Evolutionary conservation across 2,113 vertebrate genomes (phyloP).

Genomic region (Brachypteracias leptosomus): DNA sequence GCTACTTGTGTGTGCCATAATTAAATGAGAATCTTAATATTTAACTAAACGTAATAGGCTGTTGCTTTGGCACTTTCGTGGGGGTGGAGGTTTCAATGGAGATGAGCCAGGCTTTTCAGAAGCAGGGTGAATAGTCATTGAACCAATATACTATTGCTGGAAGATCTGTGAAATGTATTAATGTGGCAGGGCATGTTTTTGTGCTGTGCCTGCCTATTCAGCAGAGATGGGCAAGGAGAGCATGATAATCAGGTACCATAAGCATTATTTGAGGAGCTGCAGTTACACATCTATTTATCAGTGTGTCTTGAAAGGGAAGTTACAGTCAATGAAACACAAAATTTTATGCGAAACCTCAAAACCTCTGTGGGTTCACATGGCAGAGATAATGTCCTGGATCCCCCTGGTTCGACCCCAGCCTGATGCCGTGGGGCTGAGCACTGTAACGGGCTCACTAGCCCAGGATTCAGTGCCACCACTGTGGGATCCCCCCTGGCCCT

Average conservation of each 20-base stretch:
- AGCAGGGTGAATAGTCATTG: background rate
- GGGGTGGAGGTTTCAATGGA: slow-evolving; percentile 51
- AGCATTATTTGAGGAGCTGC: background rate
- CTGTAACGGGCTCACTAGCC: background rate
- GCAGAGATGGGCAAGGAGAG: background rate
- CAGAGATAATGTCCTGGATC: background rate
- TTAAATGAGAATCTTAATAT: slow-evolving; percentile 80
- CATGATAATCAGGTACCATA: background rate
- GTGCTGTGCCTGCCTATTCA: background rate
- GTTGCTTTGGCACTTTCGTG: slow-evolving; percentile 55
- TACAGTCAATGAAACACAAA: background rate
- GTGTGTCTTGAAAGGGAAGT: background rate
- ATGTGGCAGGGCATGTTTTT: background rate
- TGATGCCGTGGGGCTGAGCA: background rate
- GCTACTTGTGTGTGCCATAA: slow-evolving; percentile 76
- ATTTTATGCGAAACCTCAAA: background rate
- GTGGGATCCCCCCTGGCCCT: background rate
- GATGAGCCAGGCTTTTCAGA: slow-evolving; percentile 46
- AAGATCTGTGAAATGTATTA: background rate
- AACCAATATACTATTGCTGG: background rate
- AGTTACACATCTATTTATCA: background rate
- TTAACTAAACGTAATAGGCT: slow-evolving; percentile 76
- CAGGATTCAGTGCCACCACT: background rate
- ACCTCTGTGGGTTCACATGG: background rate
- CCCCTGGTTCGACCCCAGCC: background rate